phyloP scores from a whole-genome alignment of 2,888 invertebrate genomes.

The Physocephala rufipes region DNA sequence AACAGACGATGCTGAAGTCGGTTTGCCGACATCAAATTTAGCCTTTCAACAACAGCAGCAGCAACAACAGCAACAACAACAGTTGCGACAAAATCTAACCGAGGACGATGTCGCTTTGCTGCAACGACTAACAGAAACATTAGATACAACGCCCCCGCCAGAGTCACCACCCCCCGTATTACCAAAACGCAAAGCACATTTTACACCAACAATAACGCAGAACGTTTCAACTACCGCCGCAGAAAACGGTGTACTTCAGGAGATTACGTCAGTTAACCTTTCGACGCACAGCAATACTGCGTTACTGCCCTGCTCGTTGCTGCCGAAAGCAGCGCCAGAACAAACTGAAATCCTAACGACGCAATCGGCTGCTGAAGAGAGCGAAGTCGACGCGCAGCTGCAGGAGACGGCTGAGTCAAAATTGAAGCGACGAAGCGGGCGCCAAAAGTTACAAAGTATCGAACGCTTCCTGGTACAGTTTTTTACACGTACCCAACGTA shows the following conservation, averaged over 20 bases:
- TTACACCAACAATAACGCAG: neutral
- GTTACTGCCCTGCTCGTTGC: conserved; percentile 40
- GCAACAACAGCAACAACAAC: conserved; percentile 2
- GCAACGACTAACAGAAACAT: conserved; percentile 16
- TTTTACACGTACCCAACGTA: conserved; percentile 48
- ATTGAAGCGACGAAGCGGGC: conserved; percentile 22
- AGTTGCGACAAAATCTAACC: too few species aligned
- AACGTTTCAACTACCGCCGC: neutral
- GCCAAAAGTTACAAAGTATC: conserved; percentile 45
- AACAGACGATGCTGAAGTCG: conserved; percentile 37
- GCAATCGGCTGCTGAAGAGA: conserved; percentile 13
- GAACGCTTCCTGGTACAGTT: conserved; percentile 52
- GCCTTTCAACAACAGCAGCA: neutral
- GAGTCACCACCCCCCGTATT: conserved; percentile 38
- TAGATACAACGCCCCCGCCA: conserved; percentile 24
- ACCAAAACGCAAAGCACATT: conserved; percentile 42
- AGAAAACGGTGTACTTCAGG: too few species aligned
- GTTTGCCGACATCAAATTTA: neutral
- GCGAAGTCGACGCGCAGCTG: conserved; percentile 13
- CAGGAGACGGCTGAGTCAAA: conserved; percentile 30
- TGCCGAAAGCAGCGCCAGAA: conserved; percentile 19
- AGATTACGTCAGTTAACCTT: conserved; percentile 30
- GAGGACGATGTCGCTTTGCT: conserved; percentile 5
- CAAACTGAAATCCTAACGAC: conserved; percentile 21
- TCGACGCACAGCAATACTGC: conserved; percentile 50